Evolutionary conservation across 2,888 invertebrate species (phyloP).

Genomic region (Agriopis marginaria): DNA sequence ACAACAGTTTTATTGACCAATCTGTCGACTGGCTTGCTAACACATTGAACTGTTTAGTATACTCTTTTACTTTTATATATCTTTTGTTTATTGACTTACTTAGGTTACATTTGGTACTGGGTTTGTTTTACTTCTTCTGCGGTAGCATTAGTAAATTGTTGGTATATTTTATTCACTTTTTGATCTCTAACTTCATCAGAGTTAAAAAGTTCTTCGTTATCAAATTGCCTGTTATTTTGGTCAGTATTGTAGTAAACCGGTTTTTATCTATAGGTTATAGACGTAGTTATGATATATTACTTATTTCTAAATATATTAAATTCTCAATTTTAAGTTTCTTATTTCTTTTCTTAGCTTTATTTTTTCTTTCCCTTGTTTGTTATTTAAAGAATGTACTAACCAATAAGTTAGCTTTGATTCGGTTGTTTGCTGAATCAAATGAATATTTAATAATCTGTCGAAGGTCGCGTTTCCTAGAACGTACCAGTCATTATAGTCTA

Average conservation of each 20-base stretch:
- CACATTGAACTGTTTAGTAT: conserved; percentile 18
- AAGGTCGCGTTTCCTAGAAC: conserved; percentile 17
- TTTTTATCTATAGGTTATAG: too few relatives aligned
- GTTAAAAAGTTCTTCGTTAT: not conserved
- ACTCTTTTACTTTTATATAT: conserved; percentile 1
- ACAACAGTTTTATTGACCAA: conserved; percentile 48
- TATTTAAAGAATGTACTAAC: too few relatives aligned
- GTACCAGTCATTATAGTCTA: conserved; percentile 7
- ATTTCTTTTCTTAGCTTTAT: not conserved
- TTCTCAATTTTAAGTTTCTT: too few relatives aligned
- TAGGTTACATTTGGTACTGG: conserved; percentile 2
- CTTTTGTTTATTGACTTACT: conserved; percentile 3
- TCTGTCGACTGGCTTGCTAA: conserved; percentile 43
- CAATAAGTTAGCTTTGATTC: not conserved
- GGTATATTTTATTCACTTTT: not conserved
- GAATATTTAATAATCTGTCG: conserved; percentile 9
- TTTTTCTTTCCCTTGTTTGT: not conserved
- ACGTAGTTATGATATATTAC: too few relatives aligned
- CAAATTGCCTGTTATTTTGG: not conserved
- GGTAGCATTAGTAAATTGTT: not conserved
- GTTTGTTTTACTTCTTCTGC: conserved; percentile 4
- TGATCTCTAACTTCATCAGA: not conserved
- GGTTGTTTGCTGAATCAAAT: not conserved
- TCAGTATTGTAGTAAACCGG: not conserved
- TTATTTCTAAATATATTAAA: too few relatives aligned